Evolutionary conservation across 2,113 vertebrate species (phyloP).

Genomic region (Limnothrissa miodon): DNA sequence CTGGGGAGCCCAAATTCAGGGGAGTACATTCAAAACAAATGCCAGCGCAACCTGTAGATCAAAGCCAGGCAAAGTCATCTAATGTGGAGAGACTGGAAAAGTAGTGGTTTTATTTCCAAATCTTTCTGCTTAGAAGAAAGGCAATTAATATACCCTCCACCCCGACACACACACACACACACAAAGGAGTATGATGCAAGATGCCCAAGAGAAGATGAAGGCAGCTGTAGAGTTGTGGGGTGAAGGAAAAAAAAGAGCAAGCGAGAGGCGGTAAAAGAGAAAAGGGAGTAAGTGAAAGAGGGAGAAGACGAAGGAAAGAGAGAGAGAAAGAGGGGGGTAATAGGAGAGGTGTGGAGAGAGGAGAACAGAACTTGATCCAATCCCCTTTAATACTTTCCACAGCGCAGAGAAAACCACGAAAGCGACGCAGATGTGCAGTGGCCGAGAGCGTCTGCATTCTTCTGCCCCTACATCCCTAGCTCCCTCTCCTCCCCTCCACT

Average conservation of each 20-base stretch:
- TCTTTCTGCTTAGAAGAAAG: background rate
- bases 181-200: slow-evolving; percentile 56
- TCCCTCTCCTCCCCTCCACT: slow-evolving; percentile 59
- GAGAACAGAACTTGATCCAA: slow-evolving; percentile 42
- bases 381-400: slow-evolving; percentile 64
- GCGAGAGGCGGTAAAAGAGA: background rate
- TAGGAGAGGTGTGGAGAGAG: slow-evolving; percentile 53
- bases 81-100: background rate
- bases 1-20: background rate
- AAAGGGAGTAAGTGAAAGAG: background rate
- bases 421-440: slow-evolving; percentile 49
- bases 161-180: background rate
- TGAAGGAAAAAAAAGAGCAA: background rate
- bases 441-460: slow-evolving; percentile 47
- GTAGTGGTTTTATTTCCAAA: background rate
- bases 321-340: slow-evolving; percentile 6
- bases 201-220: slow-evolving; percentile 51
- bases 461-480: slow-evolving; percentile 50
- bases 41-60: background rate
- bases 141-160: background rate
- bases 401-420: slow-evolving; percentile 53
- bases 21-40: background rate
- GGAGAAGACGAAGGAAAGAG: background rate
- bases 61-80: background rate
- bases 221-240: slow-evolving; percentile 10